Conservation (phyloP, 1,140 invertebrate species). For the Pantala flavescens region DNA sequence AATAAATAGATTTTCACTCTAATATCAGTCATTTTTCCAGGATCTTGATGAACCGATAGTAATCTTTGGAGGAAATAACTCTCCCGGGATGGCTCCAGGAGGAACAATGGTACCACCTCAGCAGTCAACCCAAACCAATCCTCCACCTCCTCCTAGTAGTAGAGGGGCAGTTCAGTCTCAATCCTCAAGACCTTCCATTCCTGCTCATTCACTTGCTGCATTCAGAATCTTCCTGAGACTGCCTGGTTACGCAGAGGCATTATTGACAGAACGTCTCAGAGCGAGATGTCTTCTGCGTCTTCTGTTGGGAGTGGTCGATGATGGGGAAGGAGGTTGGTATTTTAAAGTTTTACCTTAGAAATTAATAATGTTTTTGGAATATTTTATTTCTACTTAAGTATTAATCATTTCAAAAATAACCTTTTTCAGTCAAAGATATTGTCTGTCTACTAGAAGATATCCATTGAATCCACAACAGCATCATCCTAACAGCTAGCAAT, state of each 20-base stretch:
- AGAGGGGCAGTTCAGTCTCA: conserved; percentile 18
- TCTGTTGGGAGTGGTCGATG: conserved; percentile 78
- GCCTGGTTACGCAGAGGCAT: conserved; percentile 78
- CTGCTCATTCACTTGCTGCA: conserved; percentile 79
- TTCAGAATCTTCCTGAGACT: conserved; percentile 79
- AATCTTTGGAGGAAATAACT: neutral
- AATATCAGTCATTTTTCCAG: neutral
- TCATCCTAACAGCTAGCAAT: no score
- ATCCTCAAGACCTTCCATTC: conserved; percentile 43
- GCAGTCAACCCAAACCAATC: conserved; percentile 12
- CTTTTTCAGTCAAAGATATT: neutral
- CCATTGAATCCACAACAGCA: no score
- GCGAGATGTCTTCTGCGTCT: conserved; percentile 76
- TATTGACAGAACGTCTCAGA: conserved; percentile 69
- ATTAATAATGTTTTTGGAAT: conserved; percentile 9
- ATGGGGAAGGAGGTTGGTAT: conserved; percentile 69
- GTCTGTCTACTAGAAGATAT: neutral
- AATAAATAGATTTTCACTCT: no score
- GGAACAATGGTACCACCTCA: neutral
- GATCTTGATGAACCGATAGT: conserved; percentile 20
- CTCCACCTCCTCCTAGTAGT: conserved; percentile 22
- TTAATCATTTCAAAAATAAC: neutral
- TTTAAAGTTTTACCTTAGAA: conserved; percentile 27
- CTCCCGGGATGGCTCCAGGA: conserved; percentile 28
- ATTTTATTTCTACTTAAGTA: neutral